Evolutionary conservation across 92 coral and sea anemone genomes (phyloP).

Genomic region (Galaxea fascicularis): DNA sequence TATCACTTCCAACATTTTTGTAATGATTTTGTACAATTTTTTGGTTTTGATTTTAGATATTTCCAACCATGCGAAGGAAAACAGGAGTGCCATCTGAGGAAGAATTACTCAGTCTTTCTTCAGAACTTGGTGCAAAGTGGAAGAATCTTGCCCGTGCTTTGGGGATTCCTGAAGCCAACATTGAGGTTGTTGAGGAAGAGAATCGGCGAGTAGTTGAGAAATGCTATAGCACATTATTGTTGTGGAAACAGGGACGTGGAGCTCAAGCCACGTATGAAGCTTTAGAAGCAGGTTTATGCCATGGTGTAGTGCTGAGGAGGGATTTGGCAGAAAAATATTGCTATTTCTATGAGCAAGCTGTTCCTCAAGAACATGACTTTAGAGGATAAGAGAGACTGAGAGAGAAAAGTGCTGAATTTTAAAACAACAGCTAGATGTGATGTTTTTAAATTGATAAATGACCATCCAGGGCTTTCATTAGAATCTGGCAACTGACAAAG

Average conservation of each 20-base stretch:
- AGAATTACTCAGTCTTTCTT: constrained; percentile 37
- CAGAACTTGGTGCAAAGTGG: constrained; percentile 48
- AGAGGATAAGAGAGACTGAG: background rate
- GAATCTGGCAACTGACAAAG: too few species aligned
- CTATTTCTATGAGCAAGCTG: constrained; percentile 12
- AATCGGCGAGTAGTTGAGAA: constrained; percentile 43
- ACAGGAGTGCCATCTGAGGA: constrained; percentile 36
- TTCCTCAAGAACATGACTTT: constrained; percentile 34
- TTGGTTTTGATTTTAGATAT: background rate
- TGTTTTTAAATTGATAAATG: background rate
- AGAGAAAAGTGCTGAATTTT: background rate
- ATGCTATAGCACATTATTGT: constrained; percentile 30
- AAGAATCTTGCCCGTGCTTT: constrained; percentile 51
- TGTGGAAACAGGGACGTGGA: constrained; percentile 50
- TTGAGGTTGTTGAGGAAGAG: constrained; percentile 51
- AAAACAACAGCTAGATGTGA: background rate
- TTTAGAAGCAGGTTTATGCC: constrained; percentile 48
- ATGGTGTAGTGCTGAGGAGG: constrained; percentile 43
- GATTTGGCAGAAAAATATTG: constrained; percentile 58
- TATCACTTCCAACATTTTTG: too few species aligned
- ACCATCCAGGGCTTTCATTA: background rate
- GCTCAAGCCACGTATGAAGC: constrained; percentile 29
- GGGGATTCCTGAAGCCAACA: constrained; percentile 40
- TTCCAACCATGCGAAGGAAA: constrained; percentile 28
- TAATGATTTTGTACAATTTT: too few species aligned